Evolutionary conservation across 1,140 invertebrate species (phyloP).

Genomic region (Sipha flava): DNA sequence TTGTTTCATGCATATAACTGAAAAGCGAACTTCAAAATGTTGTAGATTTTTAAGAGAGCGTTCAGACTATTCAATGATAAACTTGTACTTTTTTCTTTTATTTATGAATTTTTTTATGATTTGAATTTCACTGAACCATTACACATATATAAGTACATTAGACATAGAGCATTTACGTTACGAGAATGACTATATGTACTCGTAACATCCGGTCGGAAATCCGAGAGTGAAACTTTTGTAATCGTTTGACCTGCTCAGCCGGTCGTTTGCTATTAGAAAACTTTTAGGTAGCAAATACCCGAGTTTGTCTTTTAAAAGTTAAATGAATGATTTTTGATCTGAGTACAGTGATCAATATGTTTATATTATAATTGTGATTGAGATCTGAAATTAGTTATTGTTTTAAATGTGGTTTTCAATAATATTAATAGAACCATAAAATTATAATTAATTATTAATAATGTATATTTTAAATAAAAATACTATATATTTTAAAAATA

Average conservation of each 20-base stretch:
- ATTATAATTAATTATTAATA: no score
- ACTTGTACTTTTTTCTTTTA: neutral
- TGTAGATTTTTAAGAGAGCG: no score
- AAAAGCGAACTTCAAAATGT: no score
- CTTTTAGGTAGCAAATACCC: neutral
- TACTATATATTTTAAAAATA: no score
- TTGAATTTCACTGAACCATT: neutral
- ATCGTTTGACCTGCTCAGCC: neutral
- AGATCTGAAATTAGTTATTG: no score
- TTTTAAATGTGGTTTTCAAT: no score
- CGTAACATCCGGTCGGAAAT: neutral
- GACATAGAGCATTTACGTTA: neutral
- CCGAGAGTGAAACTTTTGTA: neutral
- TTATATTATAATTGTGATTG: no score
- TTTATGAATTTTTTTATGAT: neutral
- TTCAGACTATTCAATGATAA: no score
- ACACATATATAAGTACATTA: neutral
- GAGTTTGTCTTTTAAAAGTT: neutral
- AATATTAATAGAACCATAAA: no score
- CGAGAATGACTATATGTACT: neutral
- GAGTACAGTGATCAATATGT: neutral
- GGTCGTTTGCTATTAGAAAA: neutral
- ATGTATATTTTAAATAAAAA: no score
- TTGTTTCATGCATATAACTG: no score
- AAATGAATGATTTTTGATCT: no score